Percentiles rank a stretch among this genome's conserved stretches.
phyloP scores from a whole-genome alignment of 2,888 invertebrate species.

The Crepidodera aurea region DNA sequence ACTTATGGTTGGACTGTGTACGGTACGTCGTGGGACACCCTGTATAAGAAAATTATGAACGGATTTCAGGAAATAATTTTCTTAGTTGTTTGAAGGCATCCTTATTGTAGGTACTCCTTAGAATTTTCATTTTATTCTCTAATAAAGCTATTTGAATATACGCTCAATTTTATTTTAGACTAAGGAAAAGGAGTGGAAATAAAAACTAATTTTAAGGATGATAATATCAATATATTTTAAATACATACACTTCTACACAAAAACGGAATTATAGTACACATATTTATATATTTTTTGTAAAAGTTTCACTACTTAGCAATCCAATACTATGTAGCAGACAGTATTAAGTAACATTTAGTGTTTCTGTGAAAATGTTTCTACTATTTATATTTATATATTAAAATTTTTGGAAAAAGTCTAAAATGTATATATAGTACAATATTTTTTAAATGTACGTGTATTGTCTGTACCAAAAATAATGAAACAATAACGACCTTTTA shows the following conservation, averaged over 20 bases:
- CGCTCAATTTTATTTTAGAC: no score
- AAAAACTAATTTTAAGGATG: background rate
- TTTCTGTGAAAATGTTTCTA: background rate
- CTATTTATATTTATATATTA: background rate
- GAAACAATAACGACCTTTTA: no score
- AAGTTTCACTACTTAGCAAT: constrained; percentile 25
- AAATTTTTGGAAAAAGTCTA: constrained; percentile 7
- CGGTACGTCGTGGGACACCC: no score
- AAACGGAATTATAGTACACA: constrained; percentile 40
- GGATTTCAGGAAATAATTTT: no score
- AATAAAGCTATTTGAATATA: no score
- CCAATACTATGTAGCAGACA: constrained; percentile 10
- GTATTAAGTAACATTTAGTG: background rate
- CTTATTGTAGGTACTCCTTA: no score
- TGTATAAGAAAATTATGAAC: no score
- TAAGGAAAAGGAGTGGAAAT: background rate
- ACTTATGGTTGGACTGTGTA: no score
- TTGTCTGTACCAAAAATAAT: constrained; percentile 1
- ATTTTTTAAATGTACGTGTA: constrained; percentile 3
- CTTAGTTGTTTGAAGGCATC: no score
- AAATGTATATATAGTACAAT: constrained; percentile 2
- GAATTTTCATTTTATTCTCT: no score
- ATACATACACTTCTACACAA: constrained; percentile 40
- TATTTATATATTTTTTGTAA: constrained; percentile 36
- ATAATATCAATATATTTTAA: constrained; percentile 35